A percentile compares a stretch with the other conserved stretches of the same genome.
These are phyloP conservation scores for Cryptomyrus ogoouensis DNA, from an alignment of 2,113 vertebrate species.

Conservation along the genomic window DNA sequence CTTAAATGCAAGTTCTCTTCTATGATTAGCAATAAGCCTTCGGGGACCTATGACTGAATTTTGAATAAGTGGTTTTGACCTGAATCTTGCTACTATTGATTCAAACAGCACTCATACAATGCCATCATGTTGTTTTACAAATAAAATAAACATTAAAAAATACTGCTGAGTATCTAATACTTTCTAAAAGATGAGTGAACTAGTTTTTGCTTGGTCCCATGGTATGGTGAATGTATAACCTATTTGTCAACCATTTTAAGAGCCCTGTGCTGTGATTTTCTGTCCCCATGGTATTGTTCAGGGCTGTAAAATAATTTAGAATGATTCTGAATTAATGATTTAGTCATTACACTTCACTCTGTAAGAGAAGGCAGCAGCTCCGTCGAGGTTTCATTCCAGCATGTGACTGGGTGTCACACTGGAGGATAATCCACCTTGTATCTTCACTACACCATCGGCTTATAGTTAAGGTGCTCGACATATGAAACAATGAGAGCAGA, in stretches of 20 bases:
- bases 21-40: not conserved
- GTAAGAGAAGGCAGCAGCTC: slow-evolving; percentile 19
- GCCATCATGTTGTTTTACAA: not conserved
- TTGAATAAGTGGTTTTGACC: not conserved
- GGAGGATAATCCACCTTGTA: not conserved
- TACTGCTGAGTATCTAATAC: not conserved
- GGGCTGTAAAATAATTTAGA: slow-evolving; percentile 14
- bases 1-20: not conserved
- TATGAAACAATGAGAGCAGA: not conserved
- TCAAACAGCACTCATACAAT: not conserved
- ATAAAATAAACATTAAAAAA: not conserved
- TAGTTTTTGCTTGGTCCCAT: not conserved
- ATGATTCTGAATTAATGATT: slow-evolving; percentile 7
- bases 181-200: not conserved
- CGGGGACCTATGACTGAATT: not conserved
- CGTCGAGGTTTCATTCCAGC: not conserved
- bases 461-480: not conserved
- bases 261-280: not conserved
- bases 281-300: not conserved
- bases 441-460: not conserved
- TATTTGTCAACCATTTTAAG: slow-evolving; percentile 14
- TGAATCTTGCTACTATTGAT: not conserved
- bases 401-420: not conserved
- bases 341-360: slow-evolving; percentile 23
- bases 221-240: not conserved